Evolutionary conservation across 2,113 vertebrate species (phyloP), one percentile per base, ranked within the genome.

Genomic region (Lagopus leucura): DNA sequence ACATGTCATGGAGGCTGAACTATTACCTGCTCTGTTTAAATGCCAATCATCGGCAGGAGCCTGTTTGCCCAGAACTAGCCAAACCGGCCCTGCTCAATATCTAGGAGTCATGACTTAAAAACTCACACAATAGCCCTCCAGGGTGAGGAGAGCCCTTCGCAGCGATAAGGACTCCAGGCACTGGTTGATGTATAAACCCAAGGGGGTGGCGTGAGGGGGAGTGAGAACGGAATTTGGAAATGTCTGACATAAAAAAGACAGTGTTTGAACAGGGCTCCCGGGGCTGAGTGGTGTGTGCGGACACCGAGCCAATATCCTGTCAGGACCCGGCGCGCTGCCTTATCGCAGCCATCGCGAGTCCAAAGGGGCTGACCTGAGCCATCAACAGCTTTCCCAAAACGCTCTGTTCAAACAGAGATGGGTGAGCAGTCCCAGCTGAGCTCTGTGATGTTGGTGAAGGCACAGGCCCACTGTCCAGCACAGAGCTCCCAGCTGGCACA

Each of bases 11-110:
- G 82, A 82, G 76, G 69, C 11, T 95, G 95, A 97, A 96, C 88
- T 92, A 77, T 92, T 79, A 88, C 88, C 92, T 93, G 92, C 92
- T 91, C 82, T 94, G 87, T 87, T 95, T 54, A 95, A 95, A 90
- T 92, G 96, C 91, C 88, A 94, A 94, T 96, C 93, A 96, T 66
- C 42, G 2, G 32, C 36, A 0, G 82, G 90, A 97, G 96, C 94
- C 95, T 96, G 94, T 97, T 96, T 95, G 93, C 95, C 96, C 92
- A 97, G 96, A 95, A 96, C 95, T 92, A 89, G 91, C 92, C 91
- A 96, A 94, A 96, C 94, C 94, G 90, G 94, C 93, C 90, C 94
- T 86, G 87, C 96, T 95, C 96, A 88, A 78, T 95, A 79, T 94
- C 90, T 95, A 14, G 57, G 91, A 96, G 92, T 95, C 93, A 88